Evolutionary conservation across 2,113 vertebrate species (phyloP).

Genomic region (Mesocricetus auratus): DNA sequence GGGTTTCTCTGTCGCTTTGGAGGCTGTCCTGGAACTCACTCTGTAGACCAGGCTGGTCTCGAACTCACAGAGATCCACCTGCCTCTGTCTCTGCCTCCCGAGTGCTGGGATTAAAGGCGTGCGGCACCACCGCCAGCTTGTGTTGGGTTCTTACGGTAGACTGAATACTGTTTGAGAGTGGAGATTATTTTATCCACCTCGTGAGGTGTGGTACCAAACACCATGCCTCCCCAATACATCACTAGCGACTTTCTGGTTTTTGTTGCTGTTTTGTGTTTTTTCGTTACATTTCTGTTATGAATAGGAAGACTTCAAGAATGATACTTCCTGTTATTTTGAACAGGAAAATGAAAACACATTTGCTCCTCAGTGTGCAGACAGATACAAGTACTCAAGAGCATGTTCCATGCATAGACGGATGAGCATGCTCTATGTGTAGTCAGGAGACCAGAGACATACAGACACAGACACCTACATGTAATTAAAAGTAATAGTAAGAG

Average conservation of each 20-base stretch:
- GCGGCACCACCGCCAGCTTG: too few relatives aligned
- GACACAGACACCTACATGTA: not conserved
- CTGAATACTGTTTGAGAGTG: constrained; percentile 11
- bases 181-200: constrained; percentile 10
- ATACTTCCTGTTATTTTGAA: constrained; percentile 66
- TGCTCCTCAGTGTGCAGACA: constrained; percentile 35
- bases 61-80: too few relatives aligned
- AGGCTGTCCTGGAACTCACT: too few relatives aligned
- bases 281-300: constrained; percentile 67
- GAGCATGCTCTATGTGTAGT: not conserved
- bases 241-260: not conserved
- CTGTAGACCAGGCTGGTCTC: too few relatives aligned
- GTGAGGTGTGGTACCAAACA: not conserved
- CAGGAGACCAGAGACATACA: not conserved
- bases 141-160: not conserved
- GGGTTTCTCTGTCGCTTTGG: too few relatives aligned
- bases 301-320: constrained; percentile 54
- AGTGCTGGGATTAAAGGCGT: too few relatives aligned
- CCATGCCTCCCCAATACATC: not conserved
- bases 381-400: constrained; percentile 57
- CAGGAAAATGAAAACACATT: constrained; percentile 63
- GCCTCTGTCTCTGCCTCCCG: too few relatives aligned
- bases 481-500: not conserved
- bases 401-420: too few relatives aligned
- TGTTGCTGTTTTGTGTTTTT: too few relatives aligned